Conservation (phyloP, 1,140 invertebrate species). For the Pomacea maculata region DNA sequence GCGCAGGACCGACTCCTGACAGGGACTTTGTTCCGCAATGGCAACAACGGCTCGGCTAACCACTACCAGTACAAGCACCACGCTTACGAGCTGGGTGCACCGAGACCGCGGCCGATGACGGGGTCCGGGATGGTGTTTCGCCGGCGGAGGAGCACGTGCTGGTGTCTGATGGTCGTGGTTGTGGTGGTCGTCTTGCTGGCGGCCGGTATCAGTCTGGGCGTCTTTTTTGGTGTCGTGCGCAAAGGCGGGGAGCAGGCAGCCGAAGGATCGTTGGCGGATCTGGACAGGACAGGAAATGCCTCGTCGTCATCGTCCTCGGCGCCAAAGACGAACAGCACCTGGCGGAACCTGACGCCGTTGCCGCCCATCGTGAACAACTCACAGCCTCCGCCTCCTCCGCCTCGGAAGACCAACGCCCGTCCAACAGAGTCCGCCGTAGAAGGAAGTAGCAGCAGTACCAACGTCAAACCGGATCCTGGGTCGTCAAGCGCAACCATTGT, state of each 20-base stretch:
- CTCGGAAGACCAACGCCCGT: background rate
- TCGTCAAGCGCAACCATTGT: conserved; percentile 11
- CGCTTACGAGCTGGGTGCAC: conserved; percentile 14
- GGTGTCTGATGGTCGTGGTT: conserved; percentile 17
- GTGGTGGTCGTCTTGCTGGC: conserved; percentile 21
- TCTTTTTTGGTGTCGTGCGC: conserved; percentile 30
- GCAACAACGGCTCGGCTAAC: conserved; percentile 13
- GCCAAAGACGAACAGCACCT: conserved; percentile 1
- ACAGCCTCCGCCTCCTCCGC: background rate
- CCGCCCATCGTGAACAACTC: background rate
- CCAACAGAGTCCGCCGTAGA: background rate
- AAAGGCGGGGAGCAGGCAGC: conserved; percentile 4
- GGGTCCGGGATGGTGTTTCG: conserved; percentile 31
- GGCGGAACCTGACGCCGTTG: background rate
- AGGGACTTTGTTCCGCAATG: conserved; percentile 16
- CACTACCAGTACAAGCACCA: conserved; percentile 25
- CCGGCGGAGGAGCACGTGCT: conserved; percentile 21
- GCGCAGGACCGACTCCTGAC: conserved; percentile 34
- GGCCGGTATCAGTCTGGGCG: conserved; percentile 17
- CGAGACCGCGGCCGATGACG: conserved; percentile 8
- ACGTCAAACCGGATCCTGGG: background rate
- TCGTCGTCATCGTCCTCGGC: background rate
- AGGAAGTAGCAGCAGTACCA: background rate
- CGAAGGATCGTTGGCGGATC: background rate
- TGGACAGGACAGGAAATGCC: background rate